A percentile compares a stretch with the other conserved stretches of the same genome.
These are phyloP conservation scores for Hypomecis atomaria DNA, from an alignment of 2,888 invertebrate species.

Conservation along the genomic window DNA sequence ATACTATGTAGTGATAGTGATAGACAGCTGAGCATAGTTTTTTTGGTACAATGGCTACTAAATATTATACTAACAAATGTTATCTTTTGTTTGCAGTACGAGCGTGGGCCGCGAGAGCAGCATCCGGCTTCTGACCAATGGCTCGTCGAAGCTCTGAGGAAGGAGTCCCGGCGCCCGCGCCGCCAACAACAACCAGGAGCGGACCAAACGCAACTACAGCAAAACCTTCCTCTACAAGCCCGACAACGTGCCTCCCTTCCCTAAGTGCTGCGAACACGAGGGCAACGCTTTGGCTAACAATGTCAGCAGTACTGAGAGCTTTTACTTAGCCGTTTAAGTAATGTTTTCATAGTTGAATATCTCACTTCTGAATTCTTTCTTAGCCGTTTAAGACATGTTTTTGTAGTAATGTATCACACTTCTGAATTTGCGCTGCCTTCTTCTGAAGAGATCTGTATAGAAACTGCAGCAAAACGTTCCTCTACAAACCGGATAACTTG, in stretches of 20 bases:
- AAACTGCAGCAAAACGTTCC: no score
- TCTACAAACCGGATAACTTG: no score
- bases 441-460: no score
- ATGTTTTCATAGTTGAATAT: background rate
- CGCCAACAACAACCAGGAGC: constrained; percentile 68
- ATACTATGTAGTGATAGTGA: no score
- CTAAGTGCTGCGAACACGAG: constrained; percentile 74
- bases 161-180: constrained; percentile 58
- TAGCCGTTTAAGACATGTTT: background rate
- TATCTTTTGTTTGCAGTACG: constrained; percentile 55
- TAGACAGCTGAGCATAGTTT: no score
- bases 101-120: constrained; percentile 77
- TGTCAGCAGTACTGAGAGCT: constrained; percentile 70
- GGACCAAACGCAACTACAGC: constrained; percentile 71
- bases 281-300: constrained; percentile 42
- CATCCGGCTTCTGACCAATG: constrained; percentile 74
- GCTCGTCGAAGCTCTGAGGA: constrained; percentile 78
- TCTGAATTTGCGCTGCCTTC: no score
- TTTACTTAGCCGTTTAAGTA: constrained; percentile 50
- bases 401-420: no score
- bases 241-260: constrained; percentile 68
- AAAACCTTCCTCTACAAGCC: constrained; percentile 60
- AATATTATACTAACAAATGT: background rate
- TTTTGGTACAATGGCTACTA: no score
- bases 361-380: background rate